These are phyloP conservation scores for Oncopodura yosiiana DNA, from an alignment of 1,140 invertebrate genomes.

Conservation along the genomic window DNA sequence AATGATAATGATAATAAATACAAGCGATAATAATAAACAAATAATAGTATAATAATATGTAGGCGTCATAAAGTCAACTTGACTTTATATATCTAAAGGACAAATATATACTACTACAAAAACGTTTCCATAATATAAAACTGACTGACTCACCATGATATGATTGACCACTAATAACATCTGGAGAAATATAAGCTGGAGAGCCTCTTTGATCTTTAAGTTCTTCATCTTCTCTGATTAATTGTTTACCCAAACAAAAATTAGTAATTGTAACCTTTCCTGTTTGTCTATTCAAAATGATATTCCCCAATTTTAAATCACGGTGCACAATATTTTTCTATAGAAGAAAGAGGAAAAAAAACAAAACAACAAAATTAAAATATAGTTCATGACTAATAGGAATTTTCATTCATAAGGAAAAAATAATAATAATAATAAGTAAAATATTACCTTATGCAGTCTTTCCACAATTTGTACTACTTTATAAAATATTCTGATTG, in stretches of 20 bases:
- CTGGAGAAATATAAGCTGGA: constrained; percentile 74
- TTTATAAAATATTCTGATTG: constrained; percentile 64
- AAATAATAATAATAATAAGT: neutral
- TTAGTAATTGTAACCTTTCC: constrained; percentile 64
- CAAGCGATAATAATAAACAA: constrained; percentile 3
- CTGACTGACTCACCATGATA: constrained; percentile 48
- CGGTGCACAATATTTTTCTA: constrained; percentile 72
- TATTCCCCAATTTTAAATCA: constrained; percentile 70
- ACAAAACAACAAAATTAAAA: constrained; percentile 6
- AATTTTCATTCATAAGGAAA: neutral
- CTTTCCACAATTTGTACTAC: constrained; percentile 63
- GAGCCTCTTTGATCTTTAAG: constrained; percentile 71
- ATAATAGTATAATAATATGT: neutral
- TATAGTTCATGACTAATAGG: constrained; percentile 5
- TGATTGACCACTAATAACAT: constrained; percentile 65
- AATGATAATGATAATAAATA: no score
- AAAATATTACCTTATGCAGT: constrained; percentile 56
- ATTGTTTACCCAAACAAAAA: constrained; percentile 70
- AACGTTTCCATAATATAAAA: neutral
- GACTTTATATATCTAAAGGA: neutral
- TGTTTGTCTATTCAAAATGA: constrained; percentile 62
- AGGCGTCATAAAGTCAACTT: neutral
- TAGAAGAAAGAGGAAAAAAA: constrained; percentile 37
- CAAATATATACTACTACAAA: neutral
- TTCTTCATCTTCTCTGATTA: constrained; percentile 61